phyloP scores from a whole-genome alignment of 2,888 invertebrate species.

The Operophtera brumata region DNA sequence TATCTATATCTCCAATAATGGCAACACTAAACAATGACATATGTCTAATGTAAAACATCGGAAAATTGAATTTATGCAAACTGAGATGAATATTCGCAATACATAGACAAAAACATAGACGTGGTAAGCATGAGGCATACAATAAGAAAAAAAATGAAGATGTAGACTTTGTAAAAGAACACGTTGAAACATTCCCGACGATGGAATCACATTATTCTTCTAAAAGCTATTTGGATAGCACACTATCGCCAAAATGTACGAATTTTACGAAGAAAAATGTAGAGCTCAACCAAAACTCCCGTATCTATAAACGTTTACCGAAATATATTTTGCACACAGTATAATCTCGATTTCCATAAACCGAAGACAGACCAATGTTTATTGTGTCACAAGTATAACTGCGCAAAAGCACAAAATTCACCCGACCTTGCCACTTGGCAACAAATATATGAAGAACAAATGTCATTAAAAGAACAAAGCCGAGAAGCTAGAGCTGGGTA shows the following conservation, averaged over 20 bases:
- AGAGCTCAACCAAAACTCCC: slow-evolving; percentile 2
- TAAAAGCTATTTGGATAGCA: slow-evolving; percentile 19
- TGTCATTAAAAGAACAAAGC: slow-evolving; percentile 14
- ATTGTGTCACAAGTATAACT: slow-evolving; percentile 15
- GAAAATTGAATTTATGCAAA: too few relatives aligned
- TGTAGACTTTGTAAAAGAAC: slow-evolving; percentile 2
- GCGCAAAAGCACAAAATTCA: not conserved
- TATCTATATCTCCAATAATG: too few relatives aligned
- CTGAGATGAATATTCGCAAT: too few relatives aligned
- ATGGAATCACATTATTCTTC: slow-evolving; percentile 24
- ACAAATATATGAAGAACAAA: slow-evolving; percentile 23
- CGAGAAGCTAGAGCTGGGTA: slow-evolving; percentile 17
- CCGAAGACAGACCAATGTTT: slow-evolving; percentile 23
- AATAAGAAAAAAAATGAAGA: slow-evolving; percentile 8
- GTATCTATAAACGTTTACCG: slow-evolving; percentile 17
- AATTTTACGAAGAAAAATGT: slow-evolving; percentile 18
- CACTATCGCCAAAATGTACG: slow-evolving; percentile 23
- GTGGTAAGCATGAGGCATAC: not conserved
- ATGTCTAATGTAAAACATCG: too few relatives aligned
- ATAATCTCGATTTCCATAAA: slow-evolving; percentile 19
- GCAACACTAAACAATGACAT: too few relatives aligned
- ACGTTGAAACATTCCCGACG: slow-evolving; percentile 23
- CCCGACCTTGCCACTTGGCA: slow-evolving; percentile 7
- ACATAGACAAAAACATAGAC: too few relatives aligned
- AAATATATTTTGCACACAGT: slow-evolving; percentile 18